phyloP scores from a whole-genome alignment of 2,797 vertebrate genomes.

The Mormyrus proboscirostris region DNA sequence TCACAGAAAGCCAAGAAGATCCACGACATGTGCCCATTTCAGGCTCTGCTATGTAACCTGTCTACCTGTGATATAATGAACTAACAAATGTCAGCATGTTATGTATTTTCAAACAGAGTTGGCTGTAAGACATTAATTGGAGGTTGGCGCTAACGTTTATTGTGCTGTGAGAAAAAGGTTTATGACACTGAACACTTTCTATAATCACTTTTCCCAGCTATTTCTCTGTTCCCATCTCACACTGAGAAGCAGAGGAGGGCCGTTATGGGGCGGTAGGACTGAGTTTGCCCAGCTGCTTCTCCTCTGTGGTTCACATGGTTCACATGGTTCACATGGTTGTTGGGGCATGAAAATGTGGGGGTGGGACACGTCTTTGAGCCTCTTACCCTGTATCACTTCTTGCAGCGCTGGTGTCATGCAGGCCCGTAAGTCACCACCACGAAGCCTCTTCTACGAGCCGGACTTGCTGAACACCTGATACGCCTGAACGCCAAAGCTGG shows the following conservation, averaged over 20 bases:
- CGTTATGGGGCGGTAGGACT: not conserved
- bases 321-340: slow-evolving; percentile 65
- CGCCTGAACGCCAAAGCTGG: not conserved
- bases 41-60: not conserved
- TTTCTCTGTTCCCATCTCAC: not conserved
- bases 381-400: slow-evolving; percentile 22
- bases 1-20: not conserved
- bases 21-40: not conserved
- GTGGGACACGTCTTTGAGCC: slow-evolving; percentile 45
- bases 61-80: not conserved
- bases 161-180: not conserved
- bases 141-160: not conserved
- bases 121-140: not conserved
- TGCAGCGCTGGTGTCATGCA: not conserved
- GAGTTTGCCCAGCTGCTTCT: not conserved
- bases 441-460: not conserved
- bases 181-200: not conserved
- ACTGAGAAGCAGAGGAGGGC: not conserved
- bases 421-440: not conserved
- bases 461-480: not conserved
- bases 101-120: not conserved
- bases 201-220: not conserved
- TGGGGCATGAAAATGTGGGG: slow-evolving; percentile 56
- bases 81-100: not conserved
- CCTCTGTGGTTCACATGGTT: slow-evolving; percentile 61